Evolutionary conservation across 2,113 vertebrate genomes (phyloP).

Genomic region (Brienomyrus longianalis): DNA sequence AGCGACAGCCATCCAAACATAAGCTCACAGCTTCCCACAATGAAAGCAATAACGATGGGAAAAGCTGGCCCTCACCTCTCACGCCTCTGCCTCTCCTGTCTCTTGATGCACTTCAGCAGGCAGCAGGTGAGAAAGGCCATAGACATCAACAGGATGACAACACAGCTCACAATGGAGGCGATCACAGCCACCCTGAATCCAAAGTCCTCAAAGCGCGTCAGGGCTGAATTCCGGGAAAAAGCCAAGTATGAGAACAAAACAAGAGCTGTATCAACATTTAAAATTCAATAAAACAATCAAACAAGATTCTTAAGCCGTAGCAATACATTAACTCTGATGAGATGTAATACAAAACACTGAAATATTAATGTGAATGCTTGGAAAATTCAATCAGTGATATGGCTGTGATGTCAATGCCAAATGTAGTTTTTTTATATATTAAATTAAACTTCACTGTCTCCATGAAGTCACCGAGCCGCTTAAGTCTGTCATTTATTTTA

Average conservation of each 20-base stretch:
- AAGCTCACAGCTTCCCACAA: neutral
- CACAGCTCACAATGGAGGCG: slow-evolving; percentile 76
- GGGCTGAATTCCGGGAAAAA: slow-evolving; percentile 51
- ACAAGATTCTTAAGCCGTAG: neutral
- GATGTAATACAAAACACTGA: neutral
- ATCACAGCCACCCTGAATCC: slow-evolving; percentile 82
- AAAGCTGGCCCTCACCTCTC: slow-evolving; percentile 40
- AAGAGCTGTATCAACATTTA: neutral
- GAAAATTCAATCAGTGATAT: neutral
- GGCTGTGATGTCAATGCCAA: neutral
- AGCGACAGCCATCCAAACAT: neutral
- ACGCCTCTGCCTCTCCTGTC: slow-evolving; percentile 66
- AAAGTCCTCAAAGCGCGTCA: slow-evolving; percentile 61
- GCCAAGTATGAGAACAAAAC: neutral
- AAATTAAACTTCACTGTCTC: neutral
- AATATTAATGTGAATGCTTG: neutral
- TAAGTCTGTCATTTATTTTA: neutral
- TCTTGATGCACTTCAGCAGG: slow-evolving; percentile 71
- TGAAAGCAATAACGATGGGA: neutral
- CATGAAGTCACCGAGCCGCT: neutral
- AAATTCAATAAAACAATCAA: neutral
- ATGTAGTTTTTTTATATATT: neutral
- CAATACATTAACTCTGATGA: neutral
- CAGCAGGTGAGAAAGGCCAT: slow-evolving; percentile 86
- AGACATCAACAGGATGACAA: slow-evolving; percentile 82